phyloP scores from a whole-genome alignment of 2,888 invertebrate species.

The Eudemis profundana region DNA sequence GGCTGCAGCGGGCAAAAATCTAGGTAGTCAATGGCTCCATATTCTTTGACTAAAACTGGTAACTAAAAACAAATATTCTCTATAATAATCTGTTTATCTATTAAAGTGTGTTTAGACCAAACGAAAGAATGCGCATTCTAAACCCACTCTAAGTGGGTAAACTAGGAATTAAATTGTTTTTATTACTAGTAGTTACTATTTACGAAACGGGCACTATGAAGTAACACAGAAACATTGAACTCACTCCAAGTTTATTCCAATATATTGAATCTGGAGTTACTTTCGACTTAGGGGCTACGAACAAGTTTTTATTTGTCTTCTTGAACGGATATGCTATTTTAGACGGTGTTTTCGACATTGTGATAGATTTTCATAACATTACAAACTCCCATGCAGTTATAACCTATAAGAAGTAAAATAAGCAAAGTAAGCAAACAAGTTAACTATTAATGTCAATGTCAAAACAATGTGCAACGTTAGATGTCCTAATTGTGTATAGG shows the following conservation, averaged over 20 bases:
- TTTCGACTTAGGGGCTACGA: constrained; percentile 87
- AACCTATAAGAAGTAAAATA: constrained; percentile 26
- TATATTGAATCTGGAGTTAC: constrained; percentile 92
- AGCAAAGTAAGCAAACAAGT: not conserved
- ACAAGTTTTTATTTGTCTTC: constrained; percentile 89
- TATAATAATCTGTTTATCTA: too few relatives aligned
- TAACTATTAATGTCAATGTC: not conserved
- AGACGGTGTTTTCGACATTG: constrained; percentile 77
- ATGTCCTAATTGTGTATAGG: too few relatives aligned
- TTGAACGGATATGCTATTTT: constrained; percentile 86
- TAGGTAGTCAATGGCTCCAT: constrained; percentile 95
- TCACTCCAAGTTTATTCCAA: constrained; percentile 95
- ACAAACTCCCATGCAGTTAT: constrained; percentile 30
- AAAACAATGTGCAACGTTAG: not conserved
- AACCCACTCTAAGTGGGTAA: too few relatives aligned
- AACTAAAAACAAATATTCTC: constrained; percentile 74
- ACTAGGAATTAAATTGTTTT: too few relatives aligned
- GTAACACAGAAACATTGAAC: too few relatives aligned
- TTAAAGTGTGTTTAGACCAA: too few relatives aligned
- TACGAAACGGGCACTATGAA: too few relatives aligned
- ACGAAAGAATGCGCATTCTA: too few relatives aligned
- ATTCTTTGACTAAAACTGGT: constrained; percentile 95
- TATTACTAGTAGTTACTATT: too few relatives aligned
- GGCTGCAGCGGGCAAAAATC: constrained; percentile 96
- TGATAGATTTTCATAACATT: constrained; percentile 43